These are phyloP conservation scores for Akabosia matsudoensis DNA, from an alignment of 1,140 invertebrate species.

Conservation along the genomic window DNA sequence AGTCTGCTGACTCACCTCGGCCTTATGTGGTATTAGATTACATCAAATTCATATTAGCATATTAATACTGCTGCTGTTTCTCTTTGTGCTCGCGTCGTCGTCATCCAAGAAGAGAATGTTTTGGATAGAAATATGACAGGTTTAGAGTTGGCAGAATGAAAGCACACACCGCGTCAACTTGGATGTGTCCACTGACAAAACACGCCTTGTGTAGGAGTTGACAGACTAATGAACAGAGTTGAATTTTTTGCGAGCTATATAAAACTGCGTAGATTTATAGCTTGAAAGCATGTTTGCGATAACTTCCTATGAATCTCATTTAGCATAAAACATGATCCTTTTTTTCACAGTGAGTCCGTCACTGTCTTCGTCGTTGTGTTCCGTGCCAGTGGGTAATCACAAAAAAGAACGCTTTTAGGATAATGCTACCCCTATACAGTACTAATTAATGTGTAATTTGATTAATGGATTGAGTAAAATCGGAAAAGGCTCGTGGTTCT, in stretches of 20 bases:
- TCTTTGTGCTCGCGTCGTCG: not conserved
- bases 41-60: constrained; percentile 14
- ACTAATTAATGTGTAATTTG: constrained; percentile 24
- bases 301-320: not conserved
- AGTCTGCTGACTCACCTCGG: not conserved
- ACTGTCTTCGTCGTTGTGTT: not conserved
- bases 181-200: not conserved
- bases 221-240: not conserved
- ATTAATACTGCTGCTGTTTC: constrained; percentile 4
- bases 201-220: not conserved
- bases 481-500: not conserved
- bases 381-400: not conserved
- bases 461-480: constrained; percentile 13
- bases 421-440: not conserved
- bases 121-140: not conserved
- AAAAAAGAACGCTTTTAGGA: too few relatives aligned
- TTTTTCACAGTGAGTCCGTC: not conserved
- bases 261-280: too few relatives aligned
- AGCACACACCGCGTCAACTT: not conserved
- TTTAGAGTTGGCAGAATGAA: not conserved
- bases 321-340: not conserved
- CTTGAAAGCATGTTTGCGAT: not conserved
- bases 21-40: constrained; percentile 1
- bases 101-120: not conserved
- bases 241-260: too few relatives aligned